Conservation (phyloP, 2,797 vertebrate species). For the Halcyon badia region DNA sequence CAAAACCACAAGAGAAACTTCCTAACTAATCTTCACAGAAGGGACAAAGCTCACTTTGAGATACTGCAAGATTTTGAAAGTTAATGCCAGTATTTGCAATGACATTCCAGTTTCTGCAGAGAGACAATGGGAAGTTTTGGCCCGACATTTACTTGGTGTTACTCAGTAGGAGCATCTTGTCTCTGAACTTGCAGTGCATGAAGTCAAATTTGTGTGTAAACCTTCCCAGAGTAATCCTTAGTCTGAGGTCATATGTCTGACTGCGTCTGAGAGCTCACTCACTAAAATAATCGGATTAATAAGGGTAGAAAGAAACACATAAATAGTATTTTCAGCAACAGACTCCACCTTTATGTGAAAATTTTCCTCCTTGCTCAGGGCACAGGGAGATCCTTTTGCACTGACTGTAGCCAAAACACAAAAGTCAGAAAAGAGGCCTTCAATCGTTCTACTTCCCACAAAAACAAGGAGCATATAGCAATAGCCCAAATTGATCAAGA, state of each 20-base stretch:
- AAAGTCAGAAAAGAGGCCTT: background rate
- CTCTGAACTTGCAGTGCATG: background rate
- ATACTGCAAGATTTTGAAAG: background rate
- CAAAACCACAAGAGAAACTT: background rate
- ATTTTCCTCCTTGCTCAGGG: background rate
- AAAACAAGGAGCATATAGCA: background rate
- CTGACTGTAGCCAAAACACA: background rate
- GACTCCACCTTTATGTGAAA: background rate
- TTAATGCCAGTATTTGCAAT: background rate
- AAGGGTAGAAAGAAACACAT: background rate
- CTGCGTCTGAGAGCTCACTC: background rate
- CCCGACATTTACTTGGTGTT: background rate
- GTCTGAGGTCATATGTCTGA: background rate
- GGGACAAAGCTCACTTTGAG: background rate
- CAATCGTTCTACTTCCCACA: background rate
- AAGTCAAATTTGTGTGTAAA: background rate
- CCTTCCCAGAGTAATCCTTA: background rate
- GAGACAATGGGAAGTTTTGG: background rate
- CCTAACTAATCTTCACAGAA: background rate
- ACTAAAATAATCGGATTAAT: background rate
- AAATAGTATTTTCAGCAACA: background rate
- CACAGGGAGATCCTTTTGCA: background rate
- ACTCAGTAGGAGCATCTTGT: background rate
- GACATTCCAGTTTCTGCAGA: background rate
- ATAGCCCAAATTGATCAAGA: background rate